These are phyloP conservation scores for Myotis findleyi DNA, from an alignment of 2,797 vertebrate genomes.

Conservation along the genomic window DNA sequence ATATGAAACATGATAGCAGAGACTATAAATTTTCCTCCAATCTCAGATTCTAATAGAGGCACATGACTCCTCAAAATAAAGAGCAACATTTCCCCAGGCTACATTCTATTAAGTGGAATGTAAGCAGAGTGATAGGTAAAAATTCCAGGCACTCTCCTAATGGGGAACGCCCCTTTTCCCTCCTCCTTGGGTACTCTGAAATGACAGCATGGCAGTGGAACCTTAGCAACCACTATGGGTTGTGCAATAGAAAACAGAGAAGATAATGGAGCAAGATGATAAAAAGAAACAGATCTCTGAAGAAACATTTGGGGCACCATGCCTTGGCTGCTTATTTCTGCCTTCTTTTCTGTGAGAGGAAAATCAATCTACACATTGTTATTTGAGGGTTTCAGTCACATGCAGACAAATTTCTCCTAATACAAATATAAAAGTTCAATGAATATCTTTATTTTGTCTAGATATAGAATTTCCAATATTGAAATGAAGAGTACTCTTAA, in stretches of 20 bases:
- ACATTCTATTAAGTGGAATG: not conserved
- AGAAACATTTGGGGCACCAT: rapidly evolving
- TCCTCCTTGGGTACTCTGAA: not conserved
- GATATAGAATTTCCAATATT: not conserved
- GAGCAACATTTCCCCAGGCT: not conserved
- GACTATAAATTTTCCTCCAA: not conserved
- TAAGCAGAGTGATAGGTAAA: not conserved
- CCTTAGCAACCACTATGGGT: not conserved
- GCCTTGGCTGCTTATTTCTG: not conserved
- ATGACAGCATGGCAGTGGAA: not conserved
- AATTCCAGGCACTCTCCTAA: not conserved
- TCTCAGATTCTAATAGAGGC: not conserved
- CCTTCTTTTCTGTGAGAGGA: not conserved
- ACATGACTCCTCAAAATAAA: not conserved
- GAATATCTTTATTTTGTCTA: not conserved
- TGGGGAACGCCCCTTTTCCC: not conserved
- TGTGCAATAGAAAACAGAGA: not conserved
- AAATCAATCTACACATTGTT: not conserved
- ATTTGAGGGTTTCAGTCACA: not conserved
- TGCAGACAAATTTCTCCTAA: not conserved
- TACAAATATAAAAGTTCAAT: not conserved
- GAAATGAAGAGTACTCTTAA: not conserved
- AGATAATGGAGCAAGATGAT: not conserved
- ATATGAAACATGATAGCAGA: not conserved
- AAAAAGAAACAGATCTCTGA: not conserved